These are phyloP conservation scores for Eubasilissa regina DNA, from an alignment of 1,140 invertebrate genomes.

Conservation along the genomic window DNA sequence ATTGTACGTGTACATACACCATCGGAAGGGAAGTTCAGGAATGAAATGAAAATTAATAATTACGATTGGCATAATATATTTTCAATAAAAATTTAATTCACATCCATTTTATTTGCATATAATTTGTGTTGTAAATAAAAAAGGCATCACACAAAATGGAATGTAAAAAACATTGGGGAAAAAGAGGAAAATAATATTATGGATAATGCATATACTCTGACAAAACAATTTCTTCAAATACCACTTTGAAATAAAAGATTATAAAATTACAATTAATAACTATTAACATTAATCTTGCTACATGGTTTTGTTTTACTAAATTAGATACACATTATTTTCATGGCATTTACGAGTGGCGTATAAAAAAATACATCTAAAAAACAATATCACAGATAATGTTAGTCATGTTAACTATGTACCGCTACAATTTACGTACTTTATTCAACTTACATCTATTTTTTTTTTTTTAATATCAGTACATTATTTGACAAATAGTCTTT, in stretches of 20 bases:
- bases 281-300: constrained; percentile 28
- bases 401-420: constrained; percentile 52
- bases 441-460: constrained; percentile 11
- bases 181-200: background rate
- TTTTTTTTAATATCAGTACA: constrained; percentile 38
- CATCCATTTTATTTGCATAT: constrained; percentile 38
- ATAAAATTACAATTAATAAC: constrained; percentile 15
- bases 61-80: constrained; percentile 29
- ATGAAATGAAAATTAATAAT: background rate
- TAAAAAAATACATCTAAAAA: constrained; percentile 46
- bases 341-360: constrained; percentile 19
- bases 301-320: constrained; percentile 26
- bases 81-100: constrained; percentile 32
- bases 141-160: constrained; percentile 28
- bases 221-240: constrained; percentile 14
- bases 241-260: background rate
- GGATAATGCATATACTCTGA: constrained; percentile 1
- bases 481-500: constrained; percentile 31
- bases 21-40: background rate
- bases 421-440: background rate
- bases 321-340: constrained; percentile 13
- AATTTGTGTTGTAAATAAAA: constrained; percentile 28
- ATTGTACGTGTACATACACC: too few species aligned
- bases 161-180: constrained; percentile 29
- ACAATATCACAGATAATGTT: constrained; percentile 59